Percentiles rank a stretch among this genome's conserved stretches.
Evolutionary conservation across 2,888 invertebrate species (phyloP).

Genomic region (Nymphalis urticae): DNA sequence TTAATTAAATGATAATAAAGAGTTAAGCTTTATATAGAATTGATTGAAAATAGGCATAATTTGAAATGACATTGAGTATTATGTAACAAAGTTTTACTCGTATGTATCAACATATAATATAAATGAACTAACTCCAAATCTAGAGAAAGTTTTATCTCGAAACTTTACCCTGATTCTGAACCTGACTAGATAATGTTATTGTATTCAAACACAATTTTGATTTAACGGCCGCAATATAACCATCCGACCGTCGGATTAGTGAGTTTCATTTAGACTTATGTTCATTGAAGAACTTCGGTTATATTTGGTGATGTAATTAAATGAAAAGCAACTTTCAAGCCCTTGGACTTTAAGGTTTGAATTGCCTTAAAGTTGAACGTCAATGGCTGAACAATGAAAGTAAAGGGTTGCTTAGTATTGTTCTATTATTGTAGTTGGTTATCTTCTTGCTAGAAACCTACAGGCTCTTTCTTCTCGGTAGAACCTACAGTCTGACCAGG

Average conservation of each 20-base stretch:
- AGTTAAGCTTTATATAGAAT: too few relatives aligned
- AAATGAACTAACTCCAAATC: neutral
- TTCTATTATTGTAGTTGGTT: too few relatives aligned
- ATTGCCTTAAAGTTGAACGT: neutral
- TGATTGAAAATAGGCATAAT: neutral
- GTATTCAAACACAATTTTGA: conserved; percentile 23
- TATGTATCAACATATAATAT: neutral
- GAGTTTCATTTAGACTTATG: conserved; percentile 23
- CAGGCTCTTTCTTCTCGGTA: too few relatives aligned
- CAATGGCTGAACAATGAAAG: neutral
- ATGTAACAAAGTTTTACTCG: neutral
- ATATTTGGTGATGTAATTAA: conserved; percentile 31
- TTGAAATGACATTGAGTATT: neutral
- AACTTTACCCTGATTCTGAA: neutral
- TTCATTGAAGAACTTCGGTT: conserved; percentile 25
- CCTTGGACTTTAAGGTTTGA: neutral
- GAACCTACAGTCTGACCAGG: too few relatives aligned
- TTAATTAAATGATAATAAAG: too few relatives aligned
- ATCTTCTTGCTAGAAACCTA: too few relatives aligned
- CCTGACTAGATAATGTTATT: neutral
- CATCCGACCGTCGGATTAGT: conserved; percentile 14
- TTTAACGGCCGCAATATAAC: conserved; percentile 24
- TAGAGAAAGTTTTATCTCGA: neutral
- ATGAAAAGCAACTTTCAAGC: conserved; percentile 6
- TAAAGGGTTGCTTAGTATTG: too few relatives aligned